A percentile compares a stretch with the other conserved stretches of the same genome.
phyloP scores from a whole-genome alignment of 2,113 vertebrate genomes.

The Pygoscelis adeliae region DNA sequence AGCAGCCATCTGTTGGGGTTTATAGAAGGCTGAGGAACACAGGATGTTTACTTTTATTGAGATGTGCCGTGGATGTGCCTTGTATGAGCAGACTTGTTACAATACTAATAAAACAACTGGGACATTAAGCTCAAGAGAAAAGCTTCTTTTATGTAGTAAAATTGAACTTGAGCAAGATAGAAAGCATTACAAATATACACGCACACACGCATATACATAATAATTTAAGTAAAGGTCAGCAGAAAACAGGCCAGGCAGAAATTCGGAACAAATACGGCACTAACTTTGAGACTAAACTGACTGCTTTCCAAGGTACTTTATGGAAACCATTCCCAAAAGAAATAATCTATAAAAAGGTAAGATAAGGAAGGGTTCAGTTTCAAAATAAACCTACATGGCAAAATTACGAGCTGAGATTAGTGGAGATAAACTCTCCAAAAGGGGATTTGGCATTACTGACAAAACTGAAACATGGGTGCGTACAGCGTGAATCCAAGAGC shows the following conservation, averaged over 20 bases:
- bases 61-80: constrained; percentile 20
- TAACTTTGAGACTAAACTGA: not conserved
- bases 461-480: not conserved
- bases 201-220: not conserved
- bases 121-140: not conserved
- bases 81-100: not conserved
- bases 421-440: not conserved
- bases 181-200: not conserved
- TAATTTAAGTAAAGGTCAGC: not conserved
- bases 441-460: not conserved
- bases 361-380: not conserved
- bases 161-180: not conserved
- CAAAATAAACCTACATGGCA: not conserved
- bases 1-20: constrained; percentile 59
- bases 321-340: not conserved
- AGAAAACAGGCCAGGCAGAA: not conserved
- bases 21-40: constrained; percentile 40
- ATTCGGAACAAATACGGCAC: not conserved
- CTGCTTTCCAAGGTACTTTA: not conserved
- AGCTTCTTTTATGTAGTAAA: not conserved
- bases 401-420: not conserved
- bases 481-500: not conserved
- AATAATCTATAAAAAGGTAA: not conserved
- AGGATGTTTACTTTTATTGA: constrained; percentile 56
- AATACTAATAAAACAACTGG: constrained; percentile 1